phyloP scores from a whole-genome alignment of 2,797 vertebrate species.

The Ctenopoma kingsleyae region DNA sequence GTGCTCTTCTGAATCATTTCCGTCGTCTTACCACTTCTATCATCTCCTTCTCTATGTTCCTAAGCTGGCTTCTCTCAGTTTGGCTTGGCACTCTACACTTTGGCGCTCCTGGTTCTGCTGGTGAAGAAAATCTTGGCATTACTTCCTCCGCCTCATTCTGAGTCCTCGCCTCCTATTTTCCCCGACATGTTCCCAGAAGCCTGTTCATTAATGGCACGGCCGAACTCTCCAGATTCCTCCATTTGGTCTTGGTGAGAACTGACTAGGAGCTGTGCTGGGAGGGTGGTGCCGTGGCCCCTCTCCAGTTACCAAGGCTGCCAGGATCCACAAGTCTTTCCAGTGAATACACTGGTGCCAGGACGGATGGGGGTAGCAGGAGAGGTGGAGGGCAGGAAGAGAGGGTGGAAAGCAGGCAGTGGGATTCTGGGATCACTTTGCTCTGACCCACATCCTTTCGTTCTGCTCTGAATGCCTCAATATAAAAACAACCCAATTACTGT shows the following conservation, averaged over 20 bases:
- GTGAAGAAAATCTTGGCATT: constrained; percentile 65
- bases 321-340: constrained; percentile 80
- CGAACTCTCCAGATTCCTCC: constrained; percentile 75
- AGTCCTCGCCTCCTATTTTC: constrained; percentile 60
- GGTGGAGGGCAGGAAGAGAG: constrained; percentile 43
- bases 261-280: constrained; percentile 63
- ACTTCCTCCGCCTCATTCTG: constrained; percentile 53
- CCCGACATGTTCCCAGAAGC: constrained; percentile 76
- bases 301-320: constrained; percentile 74
- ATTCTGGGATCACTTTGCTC: constrained; percentile 74
- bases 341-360: constrained; percentile 66
- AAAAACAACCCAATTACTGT: constrained; percentile 85
- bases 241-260: constrained; percentile 77
- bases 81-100: constrained; percentile 63
- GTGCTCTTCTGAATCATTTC: constrained; percentile 59
- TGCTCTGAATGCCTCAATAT: constrained; percentile 81
- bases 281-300: constrained; percentile 70
- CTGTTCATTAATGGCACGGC: constrained; percentile 68
- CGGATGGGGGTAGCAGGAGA: constrained; percentile 13
- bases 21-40: constrained; percentile 58
- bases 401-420: constrained; percentile 60
- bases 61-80: constrained; percentile 59
- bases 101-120: constrained; percentile 59
- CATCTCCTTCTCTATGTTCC: constrained; percentile 61
- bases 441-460: constrained; percentile 82